Conservation (phyloP, 2,797 vertebrate species). For the Alcedo atthis region DNA sequence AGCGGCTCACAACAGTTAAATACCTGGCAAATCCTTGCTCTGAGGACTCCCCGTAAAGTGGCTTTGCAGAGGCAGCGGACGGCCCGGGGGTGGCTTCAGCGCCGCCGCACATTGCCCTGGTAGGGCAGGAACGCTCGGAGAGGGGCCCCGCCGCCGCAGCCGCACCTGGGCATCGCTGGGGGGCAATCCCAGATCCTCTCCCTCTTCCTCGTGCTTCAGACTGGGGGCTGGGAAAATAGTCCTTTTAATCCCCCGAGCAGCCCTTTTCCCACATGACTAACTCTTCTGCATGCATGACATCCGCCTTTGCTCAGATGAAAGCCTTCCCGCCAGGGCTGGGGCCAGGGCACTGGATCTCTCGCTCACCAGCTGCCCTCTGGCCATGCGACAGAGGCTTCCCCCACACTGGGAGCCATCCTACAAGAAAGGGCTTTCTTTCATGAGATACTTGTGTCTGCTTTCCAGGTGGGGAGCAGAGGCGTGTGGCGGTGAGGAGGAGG, state of each 20-base stretch:
- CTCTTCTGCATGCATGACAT: constrained; percentile 21
- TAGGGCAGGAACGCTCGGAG: accelerated
- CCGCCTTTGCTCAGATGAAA: neutral
- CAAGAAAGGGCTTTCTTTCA: neutral
- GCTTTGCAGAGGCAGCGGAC: neutral
- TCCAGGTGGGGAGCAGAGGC: neutral
- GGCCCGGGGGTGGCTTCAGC: neutral
- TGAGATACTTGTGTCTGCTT: accelerated
- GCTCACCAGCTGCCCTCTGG: neutral
- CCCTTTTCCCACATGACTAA: constrained; percentile 58
- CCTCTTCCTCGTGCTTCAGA: neutral
- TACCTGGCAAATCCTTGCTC: constrained; percentile 21
- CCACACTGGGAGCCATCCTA: accelerated
- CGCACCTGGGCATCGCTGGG: neutral
- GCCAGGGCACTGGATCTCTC: neutral
- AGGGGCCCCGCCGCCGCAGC: accelerated
- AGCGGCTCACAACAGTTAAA: neutral
- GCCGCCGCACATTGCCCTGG: accelerated
- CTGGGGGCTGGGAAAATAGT: neutral
- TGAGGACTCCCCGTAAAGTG: neutral
- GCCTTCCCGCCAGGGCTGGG: neutral
- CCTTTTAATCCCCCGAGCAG: constrained; percentile 18
- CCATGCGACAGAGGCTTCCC: accelerated
- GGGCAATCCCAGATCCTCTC: neutral
- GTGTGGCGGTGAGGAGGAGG: accelerated